Evolutionary conservation across 2,888 invertebrate genomes (phyloP).

Genomic region (Amphipyra berbera): DNA sequence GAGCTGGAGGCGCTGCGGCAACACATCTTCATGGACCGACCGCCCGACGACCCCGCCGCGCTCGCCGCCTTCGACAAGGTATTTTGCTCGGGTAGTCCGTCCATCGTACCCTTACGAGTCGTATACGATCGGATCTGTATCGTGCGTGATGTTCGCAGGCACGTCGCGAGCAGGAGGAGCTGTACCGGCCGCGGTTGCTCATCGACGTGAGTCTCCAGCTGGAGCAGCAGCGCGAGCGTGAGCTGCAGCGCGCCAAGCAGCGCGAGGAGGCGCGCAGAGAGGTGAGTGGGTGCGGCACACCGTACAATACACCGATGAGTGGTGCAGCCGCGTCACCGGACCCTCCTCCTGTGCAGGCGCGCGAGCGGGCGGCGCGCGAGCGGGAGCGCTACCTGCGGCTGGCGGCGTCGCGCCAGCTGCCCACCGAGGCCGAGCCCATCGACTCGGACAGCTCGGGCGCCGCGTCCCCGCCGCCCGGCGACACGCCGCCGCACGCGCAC

Average conservation of each 20-base stretch:
- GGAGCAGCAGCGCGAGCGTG: conserved; percentile 90
- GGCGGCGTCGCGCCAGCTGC: conserved; percentile 90
- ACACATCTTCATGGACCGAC: conserved; percentile 90
- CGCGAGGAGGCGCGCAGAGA: conserved; percentile 67
- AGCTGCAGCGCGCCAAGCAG: conserved; percentile 78
- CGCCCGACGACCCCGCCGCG: conserved; percentile 82
- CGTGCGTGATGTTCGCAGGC: conserved; percentile 53
- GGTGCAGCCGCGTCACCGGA: conserved; percentile 84
- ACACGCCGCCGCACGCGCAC: conserved; percentile 24
- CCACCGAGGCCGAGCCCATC: conserved; percentile 93
- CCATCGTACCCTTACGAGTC: no score
- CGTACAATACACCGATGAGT: no score
- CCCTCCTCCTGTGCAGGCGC: conserved; percentile 89
- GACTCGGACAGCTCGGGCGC: conserved; percentile 89
- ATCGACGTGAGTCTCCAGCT: conserved; percentile 92
- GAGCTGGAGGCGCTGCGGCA: conserved; percentile 93
- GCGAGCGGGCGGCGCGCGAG: conserved; percentile 78
- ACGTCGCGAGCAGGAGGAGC: conserved; percentile 93
- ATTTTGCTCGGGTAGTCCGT: no score
- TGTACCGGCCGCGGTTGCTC: conserved; percentile 95
- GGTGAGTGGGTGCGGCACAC: conserved; percentile 41
- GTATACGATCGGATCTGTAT: no score
- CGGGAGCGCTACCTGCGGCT: conserved; percentile 87
- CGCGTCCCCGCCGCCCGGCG: conserved; percentile 41
- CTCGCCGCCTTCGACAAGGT: conserved; percentile 62